phyloP scores from a whole-genome alignment of 2,888 invertebrate genomes.

The Eubasilissa splendida region DNA sequence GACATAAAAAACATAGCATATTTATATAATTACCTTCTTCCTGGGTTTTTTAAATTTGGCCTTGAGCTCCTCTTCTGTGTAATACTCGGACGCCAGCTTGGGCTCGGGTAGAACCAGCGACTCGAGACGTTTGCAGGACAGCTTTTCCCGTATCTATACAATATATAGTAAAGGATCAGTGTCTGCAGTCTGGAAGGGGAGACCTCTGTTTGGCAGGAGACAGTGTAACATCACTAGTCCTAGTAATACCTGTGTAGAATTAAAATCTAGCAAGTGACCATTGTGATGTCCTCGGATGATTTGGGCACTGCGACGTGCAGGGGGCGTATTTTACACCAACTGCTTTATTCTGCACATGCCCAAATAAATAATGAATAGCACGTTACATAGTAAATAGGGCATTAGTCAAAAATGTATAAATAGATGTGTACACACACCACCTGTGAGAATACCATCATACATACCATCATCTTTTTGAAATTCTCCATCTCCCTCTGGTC shows the following conservation, averaged over 20 bases:
- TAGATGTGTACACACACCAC: background rate
- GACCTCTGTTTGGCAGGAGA: too few species aligned
- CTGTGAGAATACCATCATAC: constrained; percentile 39
- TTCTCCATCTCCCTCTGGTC: constrained; percentile 72
- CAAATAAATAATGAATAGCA: background rate
- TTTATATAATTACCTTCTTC: constrained; percentile 72
- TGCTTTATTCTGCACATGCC: background rate
- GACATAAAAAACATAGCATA: too few species aligned
- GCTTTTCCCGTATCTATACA: constrained; percentile 72
- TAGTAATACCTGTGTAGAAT: too few species aligned
- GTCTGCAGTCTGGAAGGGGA: background rate
- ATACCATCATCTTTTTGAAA: constrained; percentile 68
- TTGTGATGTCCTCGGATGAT: too few species aligned
- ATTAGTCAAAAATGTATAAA: background rate
- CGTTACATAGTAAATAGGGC: background rate
- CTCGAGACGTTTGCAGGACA: constrained; percentile 81
- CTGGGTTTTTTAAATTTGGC: constrained; percentile 92
- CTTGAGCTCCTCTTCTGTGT: constrained; percentile 85
- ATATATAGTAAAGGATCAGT: background rate
- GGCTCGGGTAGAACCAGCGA: constrained; percentile 79
- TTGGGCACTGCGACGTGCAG: too few species aligned
- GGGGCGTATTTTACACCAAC: too few species aligned
- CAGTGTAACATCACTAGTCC: too few species aligned
- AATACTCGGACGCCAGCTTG: constrained; percentile 89
- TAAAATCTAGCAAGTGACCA: too few species aligned